Percentiles rank a stretch among this genome's conserved stretches.
These are phyloP conservation scores for Drosophila suzukii DNA, from an alignment of 1,140 invertebrate species.

Conservation along the genomic window DNA sequence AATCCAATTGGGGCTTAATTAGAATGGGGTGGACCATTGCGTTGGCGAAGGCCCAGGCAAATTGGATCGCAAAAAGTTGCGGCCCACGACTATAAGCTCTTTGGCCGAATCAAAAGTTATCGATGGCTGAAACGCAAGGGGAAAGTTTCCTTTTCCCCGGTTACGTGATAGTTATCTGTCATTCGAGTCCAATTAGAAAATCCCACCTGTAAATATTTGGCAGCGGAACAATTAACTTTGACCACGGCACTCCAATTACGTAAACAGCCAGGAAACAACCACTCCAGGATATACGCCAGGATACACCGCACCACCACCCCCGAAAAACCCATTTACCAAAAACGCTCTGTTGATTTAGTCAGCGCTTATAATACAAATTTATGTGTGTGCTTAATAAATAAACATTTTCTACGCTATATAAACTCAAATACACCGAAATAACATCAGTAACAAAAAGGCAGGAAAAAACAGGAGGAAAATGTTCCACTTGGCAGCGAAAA, in stretches of 20 bases:
- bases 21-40: conserved; percentile 17
- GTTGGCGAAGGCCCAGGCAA: conserved; percentile 8
- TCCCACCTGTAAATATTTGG: conserved; percentile 60
- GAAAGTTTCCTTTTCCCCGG: conserved; percentile 3
- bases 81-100: conserved; percentile 20
- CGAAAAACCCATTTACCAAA: conserved; percentile 47
- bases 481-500: conserved; percentile 70
- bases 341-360: conserved; percentile 64
- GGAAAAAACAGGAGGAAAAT: conserved; percentile 33
- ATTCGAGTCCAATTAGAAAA: conserved; percentile 48
- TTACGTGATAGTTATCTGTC: conserved; percentile 38
- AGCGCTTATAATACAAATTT: conserved; percentile 76
- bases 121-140: neutral
- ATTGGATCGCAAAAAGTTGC: conserved; percentile 38
- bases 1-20: conserved; percentile 44
- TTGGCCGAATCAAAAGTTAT: conserved; percentile 16
- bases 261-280: conserved; percentile 12
- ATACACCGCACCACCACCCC: neutral
- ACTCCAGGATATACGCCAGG: conserved; percentile 8
- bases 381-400: conserved; percentile 74
- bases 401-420: conserved; percentile 71
- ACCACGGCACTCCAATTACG: conserved; percentile 61
- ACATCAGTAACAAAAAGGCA: conserved; percentile 20
- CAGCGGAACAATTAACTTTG: conserved; percentile 53
- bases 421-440: conserved; percentile 64